Evolutionary conservation across 1,140 invertebrate species (phyloP).

Genomic region (Acromyrmex heyeri): DNA sequence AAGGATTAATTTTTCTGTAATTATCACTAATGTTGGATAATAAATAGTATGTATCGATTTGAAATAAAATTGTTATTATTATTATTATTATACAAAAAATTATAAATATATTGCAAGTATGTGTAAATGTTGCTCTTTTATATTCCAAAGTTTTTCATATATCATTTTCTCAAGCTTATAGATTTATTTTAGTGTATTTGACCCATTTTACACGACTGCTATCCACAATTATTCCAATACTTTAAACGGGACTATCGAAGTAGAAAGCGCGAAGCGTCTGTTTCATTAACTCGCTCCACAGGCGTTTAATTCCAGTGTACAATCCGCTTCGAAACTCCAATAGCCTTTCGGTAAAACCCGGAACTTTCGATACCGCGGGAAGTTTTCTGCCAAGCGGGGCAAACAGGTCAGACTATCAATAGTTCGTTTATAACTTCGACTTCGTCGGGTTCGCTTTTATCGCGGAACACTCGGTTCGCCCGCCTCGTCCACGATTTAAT

Average conservation of each 20-base stretch:
- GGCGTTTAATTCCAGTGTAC: conserved; percentile 48
- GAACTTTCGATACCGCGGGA: conserved; percentile 61
- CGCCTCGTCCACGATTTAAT: conserved; percentile 53
- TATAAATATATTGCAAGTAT: background rate
- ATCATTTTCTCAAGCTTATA: background rate
- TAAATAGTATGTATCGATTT: background rate
- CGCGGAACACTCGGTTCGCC: conserved; percentile 38
- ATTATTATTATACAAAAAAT: background rate
- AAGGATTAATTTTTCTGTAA: background rate
- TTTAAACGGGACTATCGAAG: background rate
- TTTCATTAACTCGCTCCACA: conserved; percentile 47
- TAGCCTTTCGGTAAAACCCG: conserved; percentile 54
- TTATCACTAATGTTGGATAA: background rate
- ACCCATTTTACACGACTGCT: conserved; percentile 33
- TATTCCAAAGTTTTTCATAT: background rate
- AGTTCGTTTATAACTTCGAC: conserved; percentile 64
- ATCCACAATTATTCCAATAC: conserved; percentile 40
- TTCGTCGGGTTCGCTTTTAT: conserved; percentile 46
- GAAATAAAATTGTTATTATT: background rate
- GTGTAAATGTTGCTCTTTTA: background rate
- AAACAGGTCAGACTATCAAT: conserved; percentile 55
- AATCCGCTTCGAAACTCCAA: conserved; percentile 45
- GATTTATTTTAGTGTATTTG: background rate
- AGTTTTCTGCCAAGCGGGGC: conserved; percentile 47
- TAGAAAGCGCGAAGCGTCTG: conserved; percentile 52